Base-by-base conservation (phyloP, 2,113 vertebrate species). In the Eidolon helvum region DNA sequence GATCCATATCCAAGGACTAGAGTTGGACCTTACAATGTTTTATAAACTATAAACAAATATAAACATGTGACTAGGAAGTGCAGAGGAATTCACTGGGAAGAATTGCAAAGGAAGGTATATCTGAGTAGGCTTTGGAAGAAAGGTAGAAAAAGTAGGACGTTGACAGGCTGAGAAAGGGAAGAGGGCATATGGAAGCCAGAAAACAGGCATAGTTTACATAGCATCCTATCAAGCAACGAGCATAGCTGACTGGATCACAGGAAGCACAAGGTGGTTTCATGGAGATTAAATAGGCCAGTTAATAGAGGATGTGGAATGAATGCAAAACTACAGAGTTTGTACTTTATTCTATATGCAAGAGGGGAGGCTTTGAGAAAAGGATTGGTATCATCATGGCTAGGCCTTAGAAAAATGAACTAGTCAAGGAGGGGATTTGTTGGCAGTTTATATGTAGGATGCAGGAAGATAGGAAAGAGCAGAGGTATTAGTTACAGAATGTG, bases 181-280 rank as follows among this genome's bases (percentile, higher is more conserved):
- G 43, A 65, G 28, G 28, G 15, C 0, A 0, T 2, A 14, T 33
- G 11, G 53, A 86, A 38, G 26, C 22, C 38, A 10, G 15, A 45
- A 10, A n/a, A 12, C 0, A 0, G 55, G 6, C 5, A 9, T 19
- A 65, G 57, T 35, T 33, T 86, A 50, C 26, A 2, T 0, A 4
- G 19, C 53, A 33, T 45, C 63, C 21, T 16, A 16, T 9, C 28
- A 21, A 48, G 14, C 26, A 26, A 15, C 16, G 0, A 71, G 45
- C 30, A 26, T 4, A 26, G 10, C n/a, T 10, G 5, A 19, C 3
- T 24, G 24, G 28, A 61, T 21, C 21, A 18, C 7, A 69, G 69
- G 74, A 88, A 69, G 19, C 28, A 53, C 26, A 40, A 43, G 48
- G 18, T 4, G 28, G 57, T 30, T 43, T 10, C 7, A 21, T 30